Evolutionary conservation across 2,888 invertebrate genomes (phyloP).

Genomic region (Stegophylla sp.): DNA sequence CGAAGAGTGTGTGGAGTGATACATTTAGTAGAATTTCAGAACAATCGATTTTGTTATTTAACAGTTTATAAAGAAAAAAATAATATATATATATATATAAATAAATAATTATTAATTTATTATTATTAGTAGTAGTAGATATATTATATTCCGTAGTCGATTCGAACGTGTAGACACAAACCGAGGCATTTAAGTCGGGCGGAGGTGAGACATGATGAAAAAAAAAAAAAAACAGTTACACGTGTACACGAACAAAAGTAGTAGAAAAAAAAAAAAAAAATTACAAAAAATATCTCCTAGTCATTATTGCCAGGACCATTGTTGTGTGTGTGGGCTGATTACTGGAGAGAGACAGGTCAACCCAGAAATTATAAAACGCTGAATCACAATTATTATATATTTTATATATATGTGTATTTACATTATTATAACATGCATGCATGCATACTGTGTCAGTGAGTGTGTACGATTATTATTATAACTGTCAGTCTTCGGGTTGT

Average conservation of each 20-base stretch:
- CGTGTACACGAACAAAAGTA: background rate
- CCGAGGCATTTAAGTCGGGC: constrained; percentile 2
- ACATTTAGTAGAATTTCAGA: too few relatives aligned
- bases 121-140: too few relatives aligned
- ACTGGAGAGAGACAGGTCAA: constrained; percentile 48
- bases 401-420: constrained; percentile 54
- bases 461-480: constrained; percentile 42
- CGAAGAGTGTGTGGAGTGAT: too few relatives aligned
- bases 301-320: constrained; percentile 59
- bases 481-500: constrained; percentile 51
- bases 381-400: constrained; percentile 53
- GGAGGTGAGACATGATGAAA: constrained; percentile 31
- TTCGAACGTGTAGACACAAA: constrained; percentile 22
- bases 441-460: too few relatives aligned
- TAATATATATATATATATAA: too few relatives aligned
- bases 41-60: too few relatives aligned
- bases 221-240: constrained; percentile 5
- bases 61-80: too few relatives aligned
- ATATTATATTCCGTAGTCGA: background rate
- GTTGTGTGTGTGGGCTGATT: constrained; percentile 58
- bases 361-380: constrained; percentile 58
- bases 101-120: too few relatives aligned
- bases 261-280: constrained; percentile 13
- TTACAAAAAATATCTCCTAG: constrained; percentile 54
- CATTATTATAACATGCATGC: constrained; percentile 50